Evolutionary conservation across 2,888 invertebrate species (phyloP).

Genomic region (Cactoblastis cactorum): DNA sequence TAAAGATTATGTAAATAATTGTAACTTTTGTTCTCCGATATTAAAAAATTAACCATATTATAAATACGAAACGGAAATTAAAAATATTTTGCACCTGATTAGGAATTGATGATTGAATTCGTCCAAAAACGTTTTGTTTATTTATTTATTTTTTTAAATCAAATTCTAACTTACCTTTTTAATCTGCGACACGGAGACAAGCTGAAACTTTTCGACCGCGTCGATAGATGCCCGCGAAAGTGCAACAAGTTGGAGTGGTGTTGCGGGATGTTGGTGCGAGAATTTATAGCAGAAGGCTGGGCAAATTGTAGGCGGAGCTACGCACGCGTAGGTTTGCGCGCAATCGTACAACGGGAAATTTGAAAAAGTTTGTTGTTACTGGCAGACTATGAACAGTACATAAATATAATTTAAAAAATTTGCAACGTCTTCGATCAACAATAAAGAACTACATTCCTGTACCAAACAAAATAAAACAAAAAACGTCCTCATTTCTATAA

Average conservation of each 20-base stretch:
- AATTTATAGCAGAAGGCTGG: slow-evolving; percentile 61
- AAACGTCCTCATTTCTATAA: too few species aligned
- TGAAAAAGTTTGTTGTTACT: background rate
- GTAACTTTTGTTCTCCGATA: too few species aligned
- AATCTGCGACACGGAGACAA: slow-evolving; percentile 19
- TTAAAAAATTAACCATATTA: too few species aligned
- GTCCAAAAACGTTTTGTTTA: too few species aligned
- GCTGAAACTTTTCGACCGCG: slow-evolving; percentile 38
- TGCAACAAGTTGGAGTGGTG: slow-evolving; percentile 59
- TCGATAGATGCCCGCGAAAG: slow-evolving; percentile 41
- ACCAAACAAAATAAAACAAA: too few species aligned
- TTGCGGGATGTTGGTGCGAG: slow-evolving; percentile 28
- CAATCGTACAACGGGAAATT: background rate
- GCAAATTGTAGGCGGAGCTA: slow-evolving; percentile 65
- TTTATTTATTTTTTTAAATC: background rate
- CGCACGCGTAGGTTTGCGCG: slow-evolving; percentile 53
- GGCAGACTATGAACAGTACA: too few species aligned
- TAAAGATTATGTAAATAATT: too few species aligned
- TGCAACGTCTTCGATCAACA: too few species aligned
- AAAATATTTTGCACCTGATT: too few species aligned
- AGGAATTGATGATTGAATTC: too few species aligned
- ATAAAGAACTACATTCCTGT: too few species aligned
- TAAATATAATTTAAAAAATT: background rate
- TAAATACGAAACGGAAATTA: too few species aligned
- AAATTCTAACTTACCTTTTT: slow-evolving; percentile 32